Percentiles rank a stretch among this genome's conserved stretches.
These are phyloP conservation scores for Myopa testacea DNA, from an alignment of 2,888 invertebrate genomes.

Conservation along the genomic window DNA sequence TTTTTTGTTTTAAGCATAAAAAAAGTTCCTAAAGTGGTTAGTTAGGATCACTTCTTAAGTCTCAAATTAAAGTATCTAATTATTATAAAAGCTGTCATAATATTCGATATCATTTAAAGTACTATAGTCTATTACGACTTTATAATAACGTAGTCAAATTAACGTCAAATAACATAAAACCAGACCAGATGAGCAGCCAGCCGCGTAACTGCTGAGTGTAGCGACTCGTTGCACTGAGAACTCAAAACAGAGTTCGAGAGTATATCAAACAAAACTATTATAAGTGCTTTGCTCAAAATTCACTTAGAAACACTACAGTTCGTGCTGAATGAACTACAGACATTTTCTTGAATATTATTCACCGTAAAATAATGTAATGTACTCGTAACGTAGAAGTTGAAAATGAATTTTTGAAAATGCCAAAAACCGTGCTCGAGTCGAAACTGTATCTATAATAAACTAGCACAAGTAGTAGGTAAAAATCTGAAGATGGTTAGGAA, in stretches of 20 bases:
- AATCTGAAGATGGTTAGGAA: slow-evolving; percentile 48
- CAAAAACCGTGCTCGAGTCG: slow-evolving; percentile 23
- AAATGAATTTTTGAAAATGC: slow-evolving; percentile 28
- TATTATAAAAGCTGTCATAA: slow-evolving; percentile 38
- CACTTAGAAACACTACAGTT: slow-evolving; percentile 8
- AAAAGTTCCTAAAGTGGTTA: slow-evolving; percentile 63
- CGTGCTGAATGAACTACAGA: background rate
- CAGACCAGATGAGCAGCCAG: background rate
- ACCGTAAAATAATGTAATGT: slow-evolving; percentile 41
- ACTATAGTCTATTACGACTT: slow-evolving; percentile 42
- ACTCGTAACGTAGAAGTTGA: background rate
- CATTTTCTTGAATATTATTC: slow-evolving; percentile 15
- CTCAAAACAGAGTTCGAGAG: no score
- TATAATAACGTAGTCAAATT: slow-evolving; percentile 38
- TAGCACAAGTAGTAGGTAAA: slow-evolving; percentile 43
- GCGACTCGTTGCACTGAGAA: no score
- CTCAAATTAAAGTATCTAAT: slow-evolving; percentile 35
- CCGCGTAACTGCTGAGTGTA: no score
- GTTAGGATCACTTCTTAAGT: slow-evolving; percentile 40
- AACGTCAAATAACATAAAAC: slow-evolving; percentile 46
- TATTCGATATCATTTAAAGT: slow-evolving; percentile 42
- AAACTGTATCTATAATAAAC: slow-evolving; percentile 35
- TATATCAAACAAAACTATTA: slow-evolving; percentile 36
- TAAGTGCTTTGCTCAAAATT: slow-evolving; percentile 55
- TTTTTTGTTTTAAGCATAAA: slow-evolving; percentile 40